These are phyloP conservation scores for Sporophila hypoxantha DNA, from an alignment of 2,113 vertebrate genomes.

Conservation along the genomic window DNA sequence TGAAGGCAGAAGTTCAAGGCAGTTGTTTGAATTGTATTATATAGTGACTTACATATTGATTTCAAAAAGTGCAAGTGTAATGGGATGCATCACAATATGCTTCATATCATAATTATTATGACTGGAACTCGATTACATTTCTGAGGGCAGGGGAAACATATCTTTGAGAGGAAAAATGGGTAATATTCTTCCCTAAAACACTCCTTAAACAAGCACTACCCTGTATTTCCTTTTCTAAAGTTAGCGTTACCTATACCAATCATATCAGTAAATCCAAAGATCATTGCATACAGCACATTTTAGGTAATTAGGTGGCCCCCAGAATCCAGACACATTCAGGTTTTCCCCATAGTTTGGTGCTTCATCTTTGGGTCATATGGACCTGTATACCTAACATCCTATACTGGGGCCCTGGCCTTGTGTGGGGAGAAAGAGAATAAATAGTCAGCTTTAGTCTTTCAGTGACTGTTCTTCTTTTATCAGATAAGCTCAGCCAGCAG, in stretches of 20 bases:
- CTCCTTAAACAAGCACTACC: background rate
- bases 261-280: background rate
- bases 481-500: background rate
- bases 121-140: background rate
- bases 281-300: background rate
- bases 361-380: background rate
- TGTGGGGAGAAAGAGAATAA: background rate
- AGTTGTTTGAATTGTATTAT: background rate
- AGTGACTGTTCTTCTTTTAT: background rate
- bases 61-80: background rate
- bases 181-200: background rate
- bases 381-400: background rate
- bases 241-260: background rate
- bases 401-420: too few relatives aligned
- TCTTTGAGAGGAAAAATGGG: background rate
- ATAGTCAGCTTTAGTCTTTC: background rate
- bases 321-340: background rate
- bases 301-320: background rate
- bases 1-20: background rate
- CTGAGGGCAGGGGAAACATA: background rate
- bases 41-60: background rate
- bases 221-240: background rate
- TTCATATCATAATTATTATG: background rate
- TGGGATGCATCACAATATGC: background rate
- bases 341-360: background rate